phyloP scores from a whole-genome alignment of 2,888 invertebrate genomes.

The Lithophane leautieri region DNA sequence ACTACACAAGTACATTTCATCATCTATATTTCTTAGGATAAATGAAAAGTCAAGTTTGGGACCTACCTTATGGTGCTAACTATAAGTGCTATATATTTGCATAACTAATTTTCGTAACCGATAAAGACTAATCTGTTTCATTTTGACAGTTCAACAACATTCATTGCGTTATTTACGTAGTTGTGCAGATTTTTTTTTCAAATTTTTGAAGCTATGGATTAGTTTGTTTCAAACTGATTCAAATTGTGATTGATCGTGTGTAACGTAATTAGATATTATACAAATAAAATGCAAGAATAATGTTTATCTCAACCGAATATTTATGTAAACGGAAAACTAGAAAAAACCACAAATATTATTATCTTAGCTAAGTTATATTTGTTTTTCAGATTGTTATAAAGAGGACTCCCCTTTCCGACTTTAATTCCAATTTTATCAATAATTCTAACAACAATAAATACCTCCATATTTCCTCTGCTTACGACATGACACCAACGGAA shows the following conservation, averaged over 20 bases:
- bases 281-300: not conserved
- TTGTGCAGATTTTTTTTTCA: too few relatives aligned
- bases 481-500: not conserved
- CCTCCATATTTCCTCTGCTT: slow-evolving; percentile 7
- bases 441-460: not conserved
- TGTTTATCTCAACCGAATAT: not conserved
- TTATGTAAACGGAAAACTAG: not conserved
- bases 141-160: too few relatives aligned
- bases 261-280: not conserved
- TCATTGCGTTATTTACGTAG: too few relatives aligned
- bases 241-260: too few relatives aligned
- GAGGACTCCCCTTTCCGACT: not conserved
- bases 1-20: not conserved
- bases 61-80: not conserved
- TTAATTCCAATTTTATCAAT: not conserved
- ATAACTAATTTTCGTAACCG: too few relatives aligned
- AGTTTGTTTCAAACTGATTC: too few relatives aligned
- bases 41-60: not conserved
- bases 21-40: not conserved
- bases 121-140: too few relatives aligned
- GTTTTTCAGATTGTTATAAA: not conserved
- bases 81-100: too few relatives aligned
- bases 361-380: not conserved
- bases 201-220: too few relatives aligned
- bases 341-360: not conserved